Percentiles rank a stretch among this genome's conserved stretches.
These are phyloP conservation scores for Platycercus adscitus DNA, from an alignment of 2,113 vertebrate genomes.

Conservation along the genomic window DNA sequence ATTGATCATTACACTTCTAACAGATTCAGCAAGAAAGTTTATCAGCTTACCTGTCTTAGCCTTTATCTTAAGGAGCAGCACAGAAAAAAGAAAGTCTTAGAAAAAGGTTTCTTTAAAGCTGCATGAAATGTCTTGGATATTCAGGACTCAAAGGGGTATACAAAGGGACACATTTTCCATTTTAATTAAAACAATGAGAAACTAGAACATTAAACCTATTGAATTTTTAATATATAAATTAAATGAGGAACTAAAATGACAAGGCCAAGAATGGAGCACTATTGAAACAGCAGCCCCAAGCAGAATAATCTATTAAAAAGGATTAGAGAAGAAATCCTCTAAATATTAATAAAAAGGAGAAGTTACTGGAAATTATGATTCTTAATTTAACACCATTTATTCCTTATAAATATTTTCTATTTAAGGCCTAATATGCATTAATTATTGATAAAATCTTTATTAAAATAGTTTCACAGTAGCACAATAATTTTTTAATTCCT, in stretches of 20 bases:
- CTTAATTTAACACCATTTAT: constrained; percentile 39
- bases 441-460: constrained; percentile 48
- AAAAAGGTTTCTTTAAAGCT: not conserved
- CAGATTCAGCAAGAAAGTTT: not conserved
- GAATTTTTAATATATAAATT: constrained; percentile 19
- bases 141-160: not conserved
- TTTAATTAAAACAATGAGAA: constrained; percentile 19
- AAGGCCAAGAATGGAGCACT: not conserved
- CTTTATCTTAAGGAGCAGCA: not conserved
- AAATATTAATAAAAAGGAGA: constrained; percentile 44
- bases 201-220: not conserved
- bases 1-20: not conserved
- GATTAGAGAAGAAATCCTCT: not conserved
- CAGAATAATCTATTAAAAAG: not conserved
- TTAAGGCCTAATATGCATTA: constrained; percentile 28
- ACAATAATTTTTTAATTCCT: not conserved
- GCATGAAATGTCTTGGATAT: not conserved
- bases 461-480: not conserved
- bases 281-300: not conserved
- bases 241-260: not conserved
- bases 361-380: not conserved
- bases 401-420: constrained; percentile 63
- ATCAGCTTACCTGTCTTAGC: not conserved
- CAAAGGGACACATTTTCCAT: not conserved
- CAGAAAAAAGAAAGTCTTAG: not conserved